Conservation (phyloP, 2,888 invertebrate genomes). For the Pachliopta kotzebuea region DNA sequence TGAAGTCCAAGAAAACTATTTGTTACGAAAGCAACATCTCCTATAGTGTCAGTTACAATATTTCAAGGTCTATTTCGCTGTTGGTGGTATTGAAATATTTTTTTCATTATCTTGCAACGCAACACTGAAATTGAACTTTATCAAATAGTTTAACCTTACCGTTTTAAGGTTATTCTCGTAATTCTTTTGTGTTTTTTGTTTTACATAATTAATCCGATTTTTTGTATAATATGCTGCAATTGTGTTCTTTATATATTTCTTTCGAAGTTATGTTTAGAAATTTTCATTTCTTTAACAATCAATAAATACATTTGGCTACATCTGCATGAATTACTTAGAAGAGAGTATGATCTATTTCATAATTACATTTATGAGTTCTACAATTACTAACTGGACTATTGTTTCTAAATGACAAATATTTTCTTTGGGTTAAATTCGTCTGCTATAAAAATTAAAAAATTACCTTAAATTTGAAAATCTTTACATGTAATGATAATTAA, state of each 20-base stretch:
- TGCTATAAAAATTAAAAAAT: too few species aligned
- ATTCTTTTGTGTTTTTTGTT: slow-evolving; percentile 52
- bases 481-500: slow-evolving; percentile 37
- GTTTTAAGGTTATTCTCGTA: slow-evolving; percentile 44
- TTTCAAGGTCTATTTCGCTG: slow-evolving; percentile 16
- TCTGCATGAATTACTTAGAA: too few species aligned
- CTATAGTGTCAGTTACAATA: slow-evolving; percentile 26
- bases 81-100: slow-evolving; percentile 22
- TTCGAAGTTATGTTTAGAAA: not conserved
- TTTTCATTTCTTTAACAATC: not conserved
- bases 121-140: slow-evolving; percentile 45
- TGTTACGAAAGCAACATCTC: not conserved
- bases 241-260: slow-evolving; percentile 2
- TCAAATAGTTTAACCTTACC: slow-evolving; percentile 51
- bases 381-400: too few species aligned
- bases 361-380: too few species aligned
- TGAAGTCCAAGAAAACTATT: not conserved
- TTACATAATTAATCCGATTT: slow-evolving; percentile 33
- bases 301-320: too few species aligned
- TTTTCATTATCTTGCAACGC: slow-evolving; percentile 38
- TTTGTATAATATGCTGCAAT: not conserved
- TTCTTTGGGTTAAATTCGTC: too few species aligned
- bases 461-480: not conserved
- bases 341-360: too few species aligned
- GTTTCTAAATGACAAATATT: too few species aligned